phyloP scores from a whole-genome alignment of 2,888 invertebrate genomes.

The Hipparchia semele region DNA sequence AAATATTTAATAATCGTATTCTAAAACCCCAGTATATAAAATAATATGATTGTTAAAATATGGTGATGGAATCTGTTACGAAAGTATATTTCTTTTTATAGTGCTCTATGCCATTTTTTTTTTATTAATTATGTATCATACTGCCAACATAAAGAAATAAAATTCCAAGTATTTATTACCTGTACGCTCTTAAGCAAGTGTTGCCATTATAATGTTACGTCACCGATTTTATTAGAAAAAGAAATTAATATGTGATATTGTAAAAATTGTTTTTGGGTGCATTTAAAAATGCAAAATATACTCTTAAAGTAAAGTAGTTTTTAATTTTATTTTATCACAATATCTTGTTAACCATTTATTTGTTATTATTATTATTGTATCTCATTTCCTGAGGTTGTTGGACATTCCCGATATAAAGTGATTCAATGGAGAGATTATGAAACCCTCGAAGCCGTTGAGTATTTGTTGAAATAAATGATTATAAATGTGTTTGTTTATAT shows the following conservation, averaged over 20 bases:
- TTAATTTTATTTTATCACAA: background rate
- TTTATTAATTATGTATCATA: too few relatives aligned
- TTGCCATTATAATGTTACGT: background rate
- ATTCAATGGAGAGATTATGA: background rate
- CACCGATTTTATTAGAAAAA: conserved; percentile 1
- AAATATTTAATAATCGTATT: background rate
- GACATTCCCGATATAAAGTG: background rate
- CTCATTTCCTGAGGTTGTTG: background rate
- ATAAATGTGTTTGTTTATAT: background rate
- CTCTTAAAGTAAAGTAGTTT: background rate
- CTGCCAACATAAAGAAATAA: too few relatives aligned
- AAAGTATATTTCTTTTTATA: too few relatives aligned
- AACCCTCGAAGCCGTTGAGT: background rate
- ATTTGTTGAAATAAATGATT: conserved; percentile 10
- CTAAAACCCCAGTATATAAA: background rate
- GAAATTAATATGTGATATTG: background rate
- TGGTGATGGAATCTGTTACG: background rate
- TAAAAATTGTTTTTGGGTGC: background rate
- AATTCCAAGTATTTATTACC: background rate
- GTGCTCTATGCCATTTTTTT: too few relatives aligned
- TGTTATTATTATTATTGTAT: background rate
- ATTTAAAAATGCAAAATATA: background rate
- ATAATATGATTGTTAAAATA: background rate
- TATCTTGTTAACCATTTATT: background rate
- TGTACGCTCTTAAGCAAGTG: background rate